Base-by-base conservation (phyloP, 2,113 vertebrate species). In the Erythrocercus mccallii region DNA sequence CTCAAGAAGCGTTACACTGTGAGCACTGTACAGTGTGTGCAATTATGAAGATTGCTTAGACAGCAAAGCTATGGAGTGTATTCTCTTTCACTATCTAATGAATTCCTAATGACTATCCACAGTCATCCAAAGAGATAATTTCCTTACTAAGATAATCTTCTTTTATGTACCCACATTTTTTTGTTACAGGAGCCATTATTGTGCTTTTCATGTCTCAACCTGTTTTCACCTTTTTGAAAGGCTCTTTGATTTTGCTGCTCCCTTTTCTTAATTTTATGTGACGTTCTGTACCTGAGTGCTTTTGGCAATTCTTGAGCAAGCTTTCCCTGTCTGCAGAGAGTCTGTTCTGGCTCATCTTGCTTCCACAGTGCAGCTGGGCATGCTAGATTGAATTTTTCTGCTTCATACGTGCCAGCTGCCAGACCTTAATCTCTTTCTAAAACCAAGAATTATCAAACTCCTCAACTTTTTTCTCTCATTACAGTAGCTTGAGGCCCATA, bases 401-500 rank as follows among this genome's bases (percentile, higher is more conserved):
- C 81, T 92, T 95, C 86, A 61, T 84, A 92, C 80, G 11, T 87
- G 82, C 91, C 97, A 97, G 95, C 95, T 97, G 96, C 94, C 90
- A 95, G 94, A 91, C 80, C 58, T 69, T 93, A 97, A 96, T 96
- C 91, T 95, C 82, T 86, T 90, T 79, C 90, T 93, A 92, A 96
- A 95, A 16, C 88, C 70, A 97, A 94, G 90, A 96, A 92, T 97
- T 94, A 96, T 95, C 82, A 89, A 93, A 89, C 80, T 95, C 82
- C 87, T 93, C 91, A 88, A 95, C 94, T 96, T 96, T 96, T 94
- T 94, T 89, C 82, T 90, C 76, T 94, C 78, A 93, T 96, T 96
- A 92, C 72, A 15, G 37, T 92, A 85, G 94, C 87, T 77, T 76
- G 82, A 83, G 82, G 61, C 93, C 89, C 95, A 97, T 97, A 96